Evolutionary conservation across 2,888 invertebrate genomes (phyloP).

Genomic region (Acrocera orbiculus): DNA sequence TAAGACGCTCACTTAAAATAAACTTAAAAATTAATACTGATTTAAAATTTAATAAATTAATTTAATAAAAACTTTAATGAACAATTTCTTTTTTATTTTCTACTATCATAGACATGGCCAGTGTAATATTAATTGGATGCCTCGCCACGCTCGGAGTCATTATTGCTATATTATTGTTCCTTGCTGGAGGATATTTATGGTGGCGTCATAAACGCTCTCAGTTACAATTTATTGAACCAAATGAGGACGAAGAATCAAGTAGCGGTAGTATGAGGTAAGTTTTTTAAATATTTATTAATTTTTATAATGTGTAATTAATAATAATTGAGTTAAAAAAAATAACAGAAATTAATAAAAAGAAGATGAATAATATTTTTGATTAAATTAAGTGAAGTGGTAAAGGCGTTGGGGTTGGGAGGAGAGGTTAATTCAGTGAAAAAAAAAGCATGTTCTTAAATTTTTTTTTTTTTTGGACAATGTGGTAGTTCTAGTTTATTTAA

Average conservation of each 20-base stretch:
- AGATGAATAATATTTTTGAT: neutral
- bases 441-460: too few relatives aligned
- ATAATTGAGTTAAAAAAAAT: neutral
- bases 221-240: constrained; percentile 29
- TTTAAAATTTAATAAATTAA: too few relatives aligned
- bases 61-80: too few relatives aligned
- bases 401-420: too few relatives aligned
- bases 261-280: constrained; percentile 29
- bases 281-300: constrained; percentile 1
- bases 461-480: too few relatives aligned
- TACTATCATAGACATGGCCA: constrained; percentile 22
- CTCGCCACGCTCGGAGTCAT: constrained; percentile 27
- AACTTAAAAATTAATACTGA: too few relatives aligned
- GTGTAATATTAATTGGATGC: constrained; percentile 27
- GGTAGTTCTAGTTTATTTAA: too few relatives aligned
- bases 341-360: neutral
- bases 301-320: constrained; percentile 1
- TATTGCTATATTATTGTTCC: constrained; percentile 26
- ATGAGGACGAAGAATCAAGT: constrained; percentile 29
- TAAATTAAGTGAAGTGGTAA: too few relatives aligned
- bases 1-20: too few relatives aligned
- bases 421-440: too few relatives aligned
- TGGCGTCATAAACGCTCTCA: constrained; percentile 32
- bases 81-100: too few relatives aligned
- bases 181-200: constrained; percentile 31